phyloP scores from a whole-genome alignment of 2,113 vertebrate species.

The Macquaria ambigua region DNA sequence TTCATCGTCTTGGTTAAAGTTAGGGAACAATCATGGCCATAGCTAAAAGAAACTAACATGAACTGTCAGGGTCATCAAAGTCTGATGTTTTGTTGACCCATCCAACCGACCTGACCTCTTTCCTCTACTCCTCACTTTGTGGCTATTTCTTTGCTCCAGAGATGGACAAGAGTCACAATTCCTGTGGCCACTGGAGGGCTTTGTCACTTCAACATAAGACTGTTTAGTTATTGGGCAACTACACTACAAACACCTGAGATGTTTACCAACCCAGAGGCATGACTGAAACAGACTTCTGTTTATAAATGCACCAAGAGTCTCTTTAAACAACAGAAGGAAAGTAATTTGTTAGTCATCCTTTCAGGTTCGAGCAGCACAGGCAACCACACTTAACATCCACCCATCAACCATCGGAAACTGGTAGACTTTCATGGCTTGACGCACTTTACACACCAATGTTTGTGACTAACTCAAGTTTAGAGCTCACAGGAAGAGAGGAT shows the following conservation, averaged over 20 bases:
- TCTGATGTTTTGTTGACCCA: constrained; percentile 9
- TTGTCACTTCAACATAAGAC: not conserved
- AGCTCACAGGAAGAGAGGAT: constrained; percentile 36
- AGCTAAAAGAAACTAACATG: not conserved
- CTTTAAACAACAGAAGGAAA: constrained; percentile 20
- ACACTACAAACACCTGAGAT: not conserved
- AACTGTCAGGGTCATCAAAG: not conserved
- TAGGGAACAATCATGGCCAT: not conserved
- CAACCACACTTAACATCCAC: constrained; percentile 34
- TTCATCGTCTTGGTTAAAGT: not conserved
- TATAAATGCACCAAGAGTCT: not conserved
- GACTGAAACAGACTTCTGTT: constrained; percentile 32
- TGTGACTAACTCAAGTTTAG: constrained; percentile 46
- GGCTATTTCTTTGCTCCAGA: not conserved
- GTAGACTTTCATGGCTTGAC: constrained; percentile 34
- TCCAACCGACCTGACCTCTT: constrained; percentile 11
- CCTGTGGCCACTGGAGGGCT: not conserved
- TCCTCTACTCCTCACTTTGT: not conserved
- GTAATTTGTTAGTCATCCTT: constrained; percentile 40
- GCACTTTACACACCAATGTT: constrained; percentile 53
- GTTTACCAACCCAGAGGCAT: constrained; percentile 14
- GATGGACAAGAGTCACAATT: not conserved
- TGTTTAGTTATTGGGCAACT: not conserved
- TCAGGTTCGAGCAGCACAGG: not conserved
- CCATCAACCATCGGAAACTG: constrained; percentile 17